Evolutionary conservation across 2,113 vertebrate genomes (phyloP).

Genomic region (Callipepla squamata): DNA sequence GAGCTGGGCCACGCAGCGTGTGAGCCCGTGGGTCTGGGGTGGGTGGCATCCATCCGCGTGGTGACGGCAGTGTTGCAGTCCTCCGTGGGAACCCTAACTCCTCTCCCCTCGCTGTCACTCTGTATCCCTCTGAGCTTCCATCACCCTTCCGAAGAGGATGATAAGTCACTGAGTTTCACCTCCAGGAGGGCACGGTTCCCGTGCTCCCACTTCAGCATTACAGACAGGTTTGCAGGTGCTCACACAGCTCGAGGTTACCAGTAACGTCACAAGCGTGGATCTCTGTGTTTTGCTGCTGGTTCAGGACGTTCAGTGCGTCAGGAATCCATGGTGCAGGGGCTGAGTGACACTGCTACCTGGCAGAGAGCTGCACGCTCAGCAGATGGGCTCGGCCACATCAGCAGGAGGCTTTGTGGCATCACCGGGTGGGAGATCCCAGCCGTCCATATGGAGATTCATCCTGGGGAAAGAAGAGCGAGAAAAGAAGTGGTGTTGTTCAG

Average conservation of each 20-base stretch:
- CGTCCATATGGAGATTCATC: neutral
- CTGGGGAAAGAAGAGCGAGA: neutral
- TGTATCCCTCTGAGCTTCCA: neutral
- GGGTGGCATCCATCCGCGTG: accelerated
- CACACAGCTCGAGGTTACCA: accelerated
- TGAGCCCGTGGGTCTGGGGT: accelerated
- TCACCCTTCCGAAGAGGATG: neutral
- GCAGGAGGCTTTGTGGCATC: neutral
- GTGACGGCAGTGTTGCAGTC: neutral
- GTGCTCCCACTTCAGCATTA: neutral
- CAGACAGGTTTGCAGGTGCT: accelerated
- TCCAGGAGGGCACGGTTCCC: accelerated
- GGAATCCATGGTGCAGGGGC: neutral
- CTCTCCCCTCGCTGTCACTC: neutral
- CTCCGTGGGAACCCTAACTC: neutral
- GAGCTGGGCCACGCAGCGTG: neutral
- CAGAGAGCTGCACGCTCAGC: neutral
- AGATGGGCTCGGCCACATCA: neutral
- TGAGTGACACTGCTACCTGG: neutral
- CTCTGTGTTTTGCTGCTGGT: neutral
- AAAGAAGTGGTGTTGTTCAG: neutral
- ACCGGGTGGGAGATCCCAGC: neutral
- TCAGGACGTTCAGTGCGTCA: neutral
- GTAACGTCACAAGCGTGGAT: neutral
- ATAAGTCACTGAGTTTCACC: neutral